These are phyloP conservation scores for Antheraea assamensis DNA, from an alignment of 2,888 invertebrate species.

Conservation along the genomic window DNA sequence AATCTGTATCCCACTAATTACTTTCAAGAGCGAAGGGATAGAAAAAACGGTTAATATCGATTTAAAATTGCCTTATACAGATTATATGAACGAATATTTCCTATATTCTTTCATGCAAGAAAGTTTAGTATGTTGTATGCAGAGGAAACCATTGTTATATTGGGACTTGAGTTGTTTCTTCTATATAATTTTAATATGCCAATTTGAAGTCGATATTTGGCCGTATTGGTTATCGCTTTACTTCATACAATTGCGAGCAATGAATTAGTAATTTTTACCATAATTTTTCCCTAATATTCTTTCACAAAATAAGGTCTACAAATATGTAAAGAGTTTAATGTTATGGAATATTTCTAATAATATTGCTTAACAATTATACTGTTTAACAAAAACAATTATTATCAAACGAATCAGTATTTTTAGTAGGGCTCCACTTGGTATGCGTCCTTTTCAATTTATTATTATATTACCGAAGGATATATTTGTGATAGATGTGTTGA, in stretches of 20 bases:
- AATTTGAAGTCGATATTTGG: too few species aligned
- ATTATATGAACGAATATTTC: too few species aligned
- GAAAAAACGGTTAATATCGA: too few species aligned
- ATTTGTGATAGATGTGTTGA: constrained; percentile 66
- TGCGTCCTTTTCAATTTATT: constrained; percentile 36
- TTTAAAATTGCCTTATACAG: too few species aligned
- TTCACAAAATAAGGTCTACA: not conserved
- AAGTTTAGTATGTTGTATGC: too few species aligned
- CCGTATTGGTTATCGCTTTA: too few species aligned
- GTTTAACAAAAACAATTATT: constrained; percentile 27
- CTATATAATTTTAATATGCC: too few species aligned
- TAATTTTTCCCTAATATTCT: not conserved
- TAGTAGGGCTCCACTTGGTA: constrained; percentile 30
- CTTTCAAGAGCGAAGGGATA: too few species aligned
- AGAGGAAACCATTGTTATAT: too few species aligned
- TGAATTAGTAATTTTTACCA: not conserved
- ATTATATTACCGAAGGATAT: constrained; percentile 33
- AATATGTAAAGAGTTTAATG: not conserved
- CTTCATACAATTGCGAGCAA: not conserved
- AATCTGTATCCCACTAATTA: too few species aligned
- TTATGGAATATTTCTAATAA: not conserved
- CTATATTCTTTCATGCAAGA: too few species aligned
- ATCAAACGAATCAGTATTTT: constrained; percentile 47
- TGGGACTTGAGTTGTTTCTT: too few species aligned
- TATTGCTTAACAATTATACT: constrained; percentile 27